Conservation (phyloP, 1,140 invertebrate genomes). For the Rhagoletis zephyria region DNA sequence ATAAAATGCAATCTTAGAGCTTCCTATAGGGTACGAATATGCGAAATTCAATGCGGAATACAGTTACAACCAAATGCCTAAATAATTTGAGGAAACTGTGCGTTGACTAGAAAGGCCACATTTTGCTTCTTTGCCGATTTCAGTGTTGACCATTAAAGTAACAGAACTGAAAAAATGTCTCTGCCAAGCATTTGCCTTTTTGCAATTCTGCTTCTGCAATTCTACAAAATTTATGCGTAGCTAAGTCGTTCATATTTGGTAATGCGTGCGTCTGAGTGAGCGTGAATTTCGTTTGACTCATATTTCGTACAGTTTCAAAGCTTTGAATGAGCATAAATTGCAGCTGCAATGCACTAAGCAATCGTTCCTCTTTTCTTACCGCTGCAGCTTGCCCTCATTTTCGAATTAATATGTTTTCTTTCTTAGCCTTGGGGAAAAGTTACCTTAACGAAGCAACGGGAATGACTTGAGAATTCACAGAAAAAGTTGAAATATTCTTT, state of each 20-base stretch:
- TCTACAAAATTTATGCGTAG: too few species aligned
- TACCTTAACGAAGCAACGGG: background rate
- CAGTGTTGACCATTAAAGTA: background rate
- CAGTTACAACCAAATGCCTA: background rate
- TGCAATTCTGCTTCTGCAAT: background rate
- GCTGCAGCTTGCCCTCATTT: too few species aligned
- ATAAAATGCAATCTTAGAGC: background rate
- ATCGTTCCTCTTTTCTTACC: too few species aligned
- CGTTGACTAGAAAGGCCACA: too few species aligned
- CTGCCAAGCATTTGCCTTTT: background rate
- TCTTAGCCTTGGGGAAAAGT: background rate
- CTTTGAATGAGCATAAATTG: too few species aligned
- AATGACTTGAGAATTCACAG: background rate
- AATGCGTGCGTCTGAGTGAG: background rate
- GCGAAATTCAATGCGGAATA: background rate
- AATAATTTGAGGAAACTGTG: too few species aligned
- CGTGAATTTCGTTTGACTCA: background rate
- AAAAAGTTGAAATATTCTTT: background rate
- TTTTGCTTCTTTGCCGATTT: background rate
- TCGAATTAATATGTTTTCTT: too few species aligned
- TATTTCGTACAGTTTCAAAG: too few species aligned
- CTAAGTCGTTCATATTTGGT: too few species aligned
- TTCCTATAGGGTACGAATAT: background rate
- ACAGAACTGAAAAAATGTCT: background rate
- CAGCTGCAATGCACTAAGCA: too few species aligned